Conservation (phyloP, 2,888 invertebrate species). For the Temnothorax unifasciatus region DNA sequence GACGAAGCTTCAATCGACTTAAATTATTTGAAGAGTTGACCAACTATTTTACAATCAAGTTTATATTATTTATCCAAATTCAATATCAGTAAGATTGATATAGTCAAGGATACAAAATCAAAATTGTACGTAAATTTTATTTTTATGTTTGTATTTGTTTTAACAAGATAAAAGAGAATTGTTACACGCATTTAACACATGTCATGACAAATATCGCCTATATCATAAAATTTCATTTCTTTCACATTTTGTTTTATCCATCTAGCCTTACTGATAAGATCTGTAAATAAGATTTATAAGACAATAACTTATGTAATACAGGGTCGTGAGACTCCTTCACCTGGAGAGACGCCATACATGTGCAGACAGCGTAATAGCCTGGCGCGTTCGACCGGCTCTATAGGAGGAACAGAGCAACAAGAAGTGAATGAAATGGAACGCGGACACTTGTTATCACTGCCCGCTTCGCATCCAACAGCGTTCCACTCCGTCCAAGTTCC, state of each 20-base stretch:
- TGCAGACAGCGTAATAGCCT: constrained; percentile 93
- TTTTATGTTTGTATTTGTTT: neutral
- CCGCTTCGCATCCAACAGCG: constrained; percentile 72
- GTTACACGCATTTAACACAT: neutral
- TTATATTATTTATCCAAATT: neutral
- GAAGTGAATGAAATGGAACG: constrained; percentile 86
- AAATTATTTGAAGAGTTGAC: neutral
- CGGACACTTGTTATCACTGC: constrained; percentile 83
- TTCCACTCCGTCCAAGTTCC: constrained; percentile 81
- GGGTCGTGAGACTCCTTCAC: constrained; percentile 91
- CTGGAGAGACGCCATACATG: constrained; percentile 93
- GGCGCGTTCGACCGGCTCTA: constrained; percentile 86
- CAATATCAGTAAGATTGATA: neutral
- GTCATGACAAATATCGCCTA: neutral
- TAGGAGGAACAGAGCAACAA: constrained; percentile 81
- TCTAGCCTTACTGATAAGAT: neutral
- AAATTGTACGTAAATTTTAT: neutral
- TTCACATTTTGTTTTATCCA: neutral
- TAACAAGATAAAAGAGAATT: neutral
- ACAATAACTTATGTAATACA: constrained; percentile 76
- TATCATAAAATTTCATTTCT: constrained; percentile 13
- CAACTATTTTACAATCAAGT: neutral
- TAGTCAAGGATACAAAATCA: neutral
- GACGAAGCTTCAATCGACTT: neutral
- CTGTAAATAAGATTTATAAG: constrained; percentile 19